Base-by-base conservation (phyloP, 2,888 invertebrate genomes). In the Pedicia rivosa region DNA sequence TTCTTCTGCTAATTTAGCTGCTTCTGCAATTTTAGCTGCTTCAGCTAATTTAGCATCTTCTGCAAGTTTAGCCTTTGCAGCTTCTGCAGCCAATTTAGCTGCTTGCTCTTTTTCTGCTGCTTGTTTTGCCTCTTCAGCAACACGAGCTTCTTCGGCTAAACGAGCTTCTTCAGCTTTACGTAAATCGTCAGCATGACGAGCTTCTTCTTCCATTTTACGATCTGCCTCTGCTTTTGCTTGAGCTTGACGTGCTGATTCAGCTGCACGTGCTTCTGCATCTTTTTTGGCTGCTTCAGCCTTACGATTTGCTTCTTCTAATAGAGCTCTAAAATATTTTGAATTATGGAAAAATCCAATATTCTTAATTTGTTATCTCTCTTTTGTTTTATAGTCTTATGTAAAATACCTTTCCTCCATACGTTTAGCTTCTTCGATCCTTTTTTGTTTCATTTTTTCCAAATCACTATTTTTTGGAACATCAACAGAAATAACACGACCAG, bases 241-340 rank as follows among this genome's bases (percentile, higher is more conserved):
- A 43, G 63, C 63, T 47, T 63, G 60, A 29, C 62, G 48, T 8
- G 57, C 67, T 42, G 67, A 54, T 49, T 71, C 70, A 1, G 70
- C 70, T 36, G 56, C 54, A 39, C 60, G 55, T 4, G 59, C 59
- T 42, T 66, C 67, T 47, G 65, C 65, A 8, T 68, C 70, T 46
- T 57, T 63, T 43, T 57, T 61, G 20, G 65, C 65, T 43, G 64
- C 64, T 39, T 67, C 68, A 45, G 68, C 67, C 38, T 66, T 66
- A 44, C 59, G 64, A 30, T 63, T 63, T 9, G 65, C 64, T 44
- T 70, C 74, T 50, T 71, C 73, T 43, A 64, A 70, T 44, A 63
- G 55, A 37, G 64, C 71, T 47, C 68, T 69, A 37, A 8, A 43
- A 30, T 14, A 34, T 24, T 24, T n/a, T 7, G 24, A 35, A 44